These are phyloP conservation scores for Ferrisia virgata DNA, from an alignment of 2,888 invertebrate genomes.

Conservation along the genomic window DNA sequence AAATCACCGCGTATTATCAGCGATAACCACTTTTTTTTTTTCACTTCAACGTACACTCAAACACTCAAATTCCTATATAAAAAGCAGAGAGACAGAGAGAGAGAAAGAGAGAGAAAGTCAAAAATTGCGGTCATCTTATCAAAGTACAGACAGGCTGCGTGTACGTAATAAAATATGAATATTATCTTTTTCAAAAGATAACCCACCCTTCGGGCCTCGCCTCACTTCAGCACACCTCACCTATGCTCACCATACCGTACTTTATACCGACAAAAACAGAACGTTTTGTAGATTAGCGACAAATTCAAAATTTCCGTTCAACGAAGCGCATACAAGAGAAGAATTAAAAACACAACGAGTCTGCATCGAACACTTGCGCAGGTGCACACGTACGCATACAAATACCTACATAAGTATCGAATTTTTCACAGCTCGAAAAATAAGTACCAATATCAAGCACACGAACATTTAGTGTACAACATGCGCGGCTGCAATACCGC, in stretches of 20 bases:
- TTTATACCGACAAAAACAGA: too few relatives aligned
- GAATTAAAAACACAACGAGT: background rate
- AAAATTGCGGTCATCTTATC: background rate
- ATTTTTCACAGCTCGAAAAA: background rate
- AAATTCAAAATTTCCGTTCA: background rate
- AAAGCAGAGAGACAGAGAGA: background rate
- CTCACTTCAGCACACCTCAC: too few relatives aligned
- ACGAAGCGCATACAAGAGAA: background rate
- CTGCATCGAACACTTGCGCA: constrained; percentile 42
- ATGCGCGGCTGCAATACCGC: background rate
- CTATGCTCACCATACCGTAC: too few relatives aligned
- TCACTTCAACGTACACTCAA: background rate
- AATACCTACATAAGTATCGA: background rate
- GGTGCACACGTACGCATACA: background rate
- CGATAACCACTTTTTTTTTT: background rate
- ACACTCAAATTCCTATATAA: background rate
- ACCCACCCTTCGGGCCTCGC: too few relatives aligned
- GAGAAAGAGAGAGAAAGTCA: background rate
- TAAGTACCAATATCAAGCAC: background rate
- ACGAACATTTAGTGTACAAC: background rate
- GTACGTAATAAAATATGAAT: background rate
- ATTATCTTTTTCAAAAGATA: background rate
- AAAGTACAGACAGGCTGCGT: background rate
- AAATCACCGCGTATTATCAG: background rate
- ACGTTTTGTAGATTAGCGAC: background rate